Conservation (phyloP, 2,797 vertebrate species). For the Tarsius wallacei region DNA sequence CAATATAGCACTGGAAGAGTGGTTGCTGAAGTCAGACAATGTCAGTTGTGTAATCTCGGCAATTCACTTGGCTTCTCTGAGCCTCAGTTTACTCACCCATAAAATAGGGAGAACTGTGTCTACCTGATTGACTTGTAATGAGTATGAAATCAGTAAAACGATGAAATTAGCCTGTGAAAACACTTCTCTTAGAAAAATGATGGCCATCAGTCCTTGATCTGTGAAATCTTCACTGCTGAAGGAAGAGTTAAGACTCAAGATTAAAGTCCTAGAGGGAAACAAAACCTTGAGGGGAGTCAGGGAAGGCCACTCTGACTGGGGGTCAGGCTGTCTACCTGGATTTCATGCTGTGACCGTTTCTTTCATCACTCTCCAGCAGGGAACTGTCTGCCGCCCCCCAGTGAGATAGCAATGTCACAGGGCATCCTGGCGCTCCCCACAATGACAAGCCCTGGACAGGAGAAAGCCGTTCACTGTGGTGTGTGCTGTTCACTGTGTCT, state of each 20-base stretch:
- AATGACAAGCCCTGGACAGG: not conserved
- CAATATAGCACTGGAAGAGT: accelerated
- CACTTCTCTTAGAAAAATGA: not conserved
- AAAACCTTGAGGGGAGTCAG: accelerated
- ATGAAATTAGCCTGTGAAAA: not conserved
- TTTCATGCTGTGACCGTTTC: not conserved
- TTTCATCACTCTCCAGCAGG: not conserved
- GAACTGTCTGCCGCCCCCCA: not conserved
- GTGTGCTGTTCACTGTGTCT: not conserved
- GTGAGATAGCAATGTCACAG: not conserved
- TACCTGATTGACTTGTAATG: not conserved
- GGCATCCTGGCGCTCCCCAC: not conserved
- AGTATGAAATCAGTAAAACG: not conserved
- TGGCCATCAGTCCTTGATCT: not conserved
- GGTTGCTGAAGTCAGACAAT: not conserved
- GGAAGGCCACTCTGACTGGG: not conserved
- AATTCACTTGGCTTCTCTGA: not conserved
- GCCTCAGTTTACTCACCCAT: constrained; percentile 34
- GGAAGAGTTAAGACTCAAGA: not conserved
- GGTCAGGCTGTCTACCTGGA: not conserved
- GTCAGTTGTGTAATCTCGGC: not conserved
- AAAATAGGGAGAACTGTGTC: not conserved
- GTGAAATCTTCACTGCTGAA: not conserved
- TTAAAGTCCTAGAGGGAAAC: not conserved
- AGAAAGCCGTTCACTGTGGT: not conserved